Base-by-base conservation (phyloP, 2,797 vertebrate genomes). In the Yasuhikotakia modesta region DNA sequence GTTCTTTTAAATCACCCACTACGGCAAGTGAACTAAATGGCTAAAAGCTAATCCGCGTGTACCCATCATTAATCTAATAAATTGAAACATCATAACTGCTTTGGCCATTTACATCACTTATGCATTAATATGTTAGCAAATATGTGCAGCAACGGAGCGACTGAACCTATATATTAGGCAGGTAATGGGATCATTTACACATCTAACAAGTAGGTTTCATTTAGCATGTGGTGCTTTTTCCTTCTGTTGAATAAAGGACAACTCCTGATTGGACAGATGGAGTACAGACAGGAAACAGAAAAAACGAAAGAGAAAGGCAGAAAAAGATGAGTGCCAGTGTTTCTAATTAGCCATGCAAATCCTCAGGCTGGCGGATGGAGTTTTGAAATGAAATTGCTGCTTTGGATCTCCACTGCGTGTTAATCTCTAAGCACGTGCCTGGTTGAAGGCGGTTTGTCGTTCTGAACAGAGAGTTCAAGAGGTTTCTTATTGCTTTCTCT, bases 271-370 rank as follows among this genome's bases (percentile, higher is more conserved):
- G 55, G 43, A 69, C 12, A 72, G 55, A 70, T 64, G 45, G 48
- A 77, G 66, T 50, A 14, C 12, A 61, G 32, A 74, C 27, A 58
- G 64, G 52, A 27, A 68, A 66, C 1, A 24, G 53, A 64, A 27
- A 45, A 10, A 45, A 45, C 53, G 39, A 65, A 76, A 3, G 58
- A 30, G 55, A 66, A 50, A 57, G 6, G 35, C 52, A 48, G n/a
- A 21, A 10, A 64, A 79, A 75, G 39, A 69, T 43, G 71, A 83
- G 75, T 73, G 73, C 79, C 81, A 85, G 87, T 80, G 84, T 83
- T 50, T 85, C 89, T 91, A 91, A 94, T 93, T 93, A 92, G 85
- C 85, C 83, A 93, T 93, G 92, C 90, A 93, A 93, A 93, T 94
- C 92, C 89, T 79, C 48, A 52, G 80, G 85, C 85, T 86, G 83